A percentile compares a stretch with the other conserved stretches of the same genome.
Evolutionary conservation across 1,140 invertebrate genomes (phyloP).

Genomic region (Bursaphelenchus mucronatus): DNA sequence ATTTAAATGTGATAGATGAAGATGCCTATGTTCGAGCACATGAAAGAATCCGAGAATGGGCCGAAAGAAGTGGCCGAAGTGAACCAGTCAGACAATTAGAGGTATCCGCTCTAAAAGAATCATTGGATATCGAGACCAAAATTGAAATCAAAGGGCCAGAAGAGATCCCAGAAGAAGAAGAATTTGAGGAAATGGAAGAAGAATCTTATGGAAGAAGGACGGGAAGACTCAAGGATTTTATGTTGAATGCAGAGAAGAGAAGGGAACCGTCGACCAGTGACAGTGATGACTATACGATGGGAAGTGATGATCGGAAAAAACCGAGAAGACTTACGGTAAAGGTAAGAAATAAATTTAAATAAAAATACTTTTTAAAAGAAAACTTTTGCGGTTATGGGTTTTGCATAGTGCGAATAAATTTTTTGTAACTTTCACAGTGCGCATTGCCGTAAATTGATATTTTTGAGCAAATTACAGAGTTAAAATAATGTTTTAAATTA

Average conservation of each 20-base stretch:
- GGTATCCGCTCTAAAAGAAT: neutral
- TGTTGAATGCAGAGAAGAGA: neutral
- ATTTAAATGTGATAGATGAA: slow-evolving; percentile 15
- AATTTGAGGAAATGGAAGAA: neutral
- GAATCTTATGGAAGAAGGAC: slow-evolving; percentile 10
- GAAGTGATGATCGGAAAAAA: neutral
- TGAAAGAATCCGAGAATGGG: slow-evolving; percentile 28
- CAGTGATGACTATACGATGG: neutral
- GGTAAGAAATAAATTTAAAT: neutral
- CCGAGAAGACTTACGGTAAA: neutral
- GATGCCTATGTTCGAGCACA: slow-evolving; percentile 19
- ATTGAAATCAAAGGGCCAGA: neutral
- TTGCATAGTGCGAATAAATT: neutral
- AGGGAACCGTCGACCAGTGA: neutral
- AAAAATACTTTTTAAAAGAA: neutral
- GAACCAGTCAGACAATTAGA: slow-evolving; percentile 4
- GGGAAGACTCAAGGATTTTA: slow-evolving; percentile 2
- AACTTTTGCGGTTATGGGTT: slow-evolving; percentile 4
- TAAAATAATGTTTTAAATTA: neutral
- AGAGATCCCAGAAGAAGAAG: slow-evolving; percentile 7
- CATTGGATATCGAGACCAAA: slow-evolving; percentile 7
- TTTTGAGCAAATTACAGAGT: too few relatives aligned
- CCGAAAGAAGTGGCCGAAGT: slow-evolving; percentile 19
- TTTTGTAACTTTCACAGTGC: too few relatives aligned
- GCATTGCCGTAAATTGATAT: too few relatives aligned